phyloP scores from a whole-genome alignment of 92 coral and sea anemone genomes.

The Zoanthus gigantus region DNA sequence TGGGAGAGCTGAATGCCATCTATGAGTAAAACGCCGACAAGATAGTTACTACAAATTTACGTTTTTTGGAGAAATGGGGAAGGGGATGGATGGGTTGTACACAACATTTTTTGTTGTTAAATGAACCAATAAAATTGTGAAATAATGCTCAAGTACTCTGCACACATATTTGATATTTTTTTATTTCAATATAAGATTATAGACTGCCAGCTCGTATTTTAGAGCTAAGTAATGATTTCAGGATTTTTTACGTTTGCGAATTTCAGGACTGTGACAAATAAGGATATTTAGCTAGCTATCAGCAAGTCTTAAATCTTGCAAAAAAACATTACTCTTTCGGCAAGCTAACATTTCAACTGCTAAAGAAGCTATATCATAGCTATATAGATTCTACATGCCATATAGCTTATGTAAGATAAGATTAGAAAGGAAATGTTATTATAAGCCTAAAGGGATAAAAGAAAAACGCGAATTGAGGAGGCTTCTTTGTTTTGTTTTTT shows the following conservation, averaged over 20 bases:
- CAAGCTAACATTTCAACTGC: neutral
- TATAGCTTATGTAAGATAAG: neutral
- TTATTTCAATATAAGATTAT: neutral
- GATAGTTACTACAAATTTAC: neutral
- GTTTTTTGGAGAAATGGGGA: neutral
- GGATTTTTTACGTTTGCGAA: neutral
- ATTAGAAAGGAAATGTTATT: constrained; percentile 1
- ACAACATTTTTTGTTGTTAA: neutral
- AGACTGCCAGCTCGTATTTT: neutral
- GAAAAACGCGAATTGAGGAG: neutral
- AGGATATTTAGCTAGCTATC: neutral
- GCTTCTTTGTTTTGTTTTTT: neutral
- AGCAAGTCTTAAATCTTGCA: neutral
- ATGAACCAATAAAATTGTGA: neutral
- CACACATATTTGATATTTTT: constrained; percentile 6
- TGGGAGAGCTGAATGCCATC: neutral
- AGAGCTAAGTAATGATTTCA: neutral
- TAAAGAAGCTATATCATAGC: neutral
- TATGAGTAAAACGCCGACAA: neutral
- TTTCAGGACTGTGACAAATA: neutral
- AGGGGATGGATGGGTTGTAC: neutral
- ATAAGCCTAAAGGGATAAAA: neutral
- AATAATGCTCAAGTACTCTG: constrained; percentile 3
- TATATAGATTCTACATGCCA: no score
- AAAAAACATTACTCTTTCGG: neutral